Evolutionary conservation across 1,140 invertebrate genomes (phyloP).

Genomic region (Pararge aegeria): DNA sequence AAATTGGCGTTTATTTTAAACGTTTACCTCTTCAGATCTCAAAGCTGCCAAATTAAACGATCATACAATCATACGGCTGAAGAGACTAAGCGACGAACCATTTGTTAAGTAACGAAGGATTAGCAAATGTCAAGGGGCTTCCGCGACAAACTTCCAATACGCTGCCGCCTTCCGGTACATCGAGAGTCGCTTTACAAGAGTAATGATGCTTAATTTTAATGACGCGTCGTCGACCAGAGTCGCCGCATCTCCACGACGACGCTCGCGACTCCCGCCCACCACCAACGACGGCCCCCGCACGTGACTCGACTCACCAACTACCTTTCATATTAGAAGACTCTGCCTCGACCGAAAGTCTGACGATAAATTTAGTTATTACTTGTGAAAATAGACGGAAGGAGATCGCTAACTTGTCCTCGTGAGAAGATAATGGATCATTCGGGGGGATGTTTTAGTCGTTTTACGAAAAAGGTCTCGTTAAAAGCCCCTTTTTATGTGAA

Average conservation of each 20-base stretch:
- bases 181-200: constrained; percentile 69
- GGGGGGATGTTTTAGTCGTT: constrained; percentile 69
- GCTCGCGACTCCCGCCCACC: constrained; percentile 29
- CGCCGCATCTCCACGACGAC: constrained; percentile 30
- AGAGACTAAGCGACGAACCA: constrained; percentile 37
- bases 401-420: constrained; percentile 78
- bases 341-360: constrained; percentile 68
- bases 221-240: constrained; percentile 64
- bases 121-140: constrained; percentile 53
- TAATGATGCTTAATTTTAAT: constrained; percentile 79
- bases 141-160: constrained; percentile 69
- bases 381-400: constrained; percentile 79
- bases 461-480: constrained; percentile 69
- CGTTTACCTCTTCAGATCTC: no score
- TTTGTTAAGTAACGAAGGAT: constrained; percentile 63
- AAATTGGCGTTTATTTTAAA: no score
- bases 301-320: constrained; percentile 66
- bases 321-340: constrained; percentile 70
- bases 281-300: constrained; percentile 42
- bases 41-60: background rate
- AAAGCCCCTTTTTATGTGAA: constrained; percentile 70
- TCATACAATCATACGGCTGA: constrained; percentile 9
- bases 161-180: constrained; percentile 56
- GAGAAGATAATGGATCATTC: constrained; percentile 79
- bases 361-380: constrained; percentile 80